These are phyloP conservation scores for Eupithecia centaureata DNA, from an alignment of 2,888 invertebrate species.

Conservation along the genomic window DNA sequence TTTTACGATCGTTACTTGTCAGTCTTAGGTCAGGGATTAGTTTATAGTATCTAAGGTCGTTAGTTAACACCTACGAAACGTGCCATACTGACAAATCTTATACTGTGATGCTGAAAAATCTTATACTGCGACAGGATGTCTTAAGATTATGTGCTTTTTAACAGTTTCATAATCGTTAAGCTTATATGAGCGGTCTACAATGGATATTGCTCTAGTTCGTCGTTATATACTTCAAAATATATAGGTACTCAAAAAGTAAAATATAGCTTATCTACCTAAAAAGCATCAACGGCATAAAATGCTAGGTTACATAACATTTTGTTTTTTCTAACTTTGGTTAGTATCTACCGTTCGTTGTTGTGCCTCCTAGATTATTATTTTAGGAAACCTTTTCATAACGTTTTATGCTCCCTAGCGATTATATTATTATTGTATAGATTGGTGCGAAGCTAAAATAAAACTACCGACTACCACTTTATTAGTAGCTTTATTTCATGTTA, in stretches of 20 bases:
- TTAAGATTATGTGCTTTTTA: conserved; percentile 26
- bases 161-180: neutral
- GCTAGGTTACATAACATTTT: no score
- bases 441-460: no score
- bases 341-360: no score
- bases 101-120: conserved; percentile 33
- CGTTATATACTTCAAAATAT: neutral
- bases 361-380: no score
- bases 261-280: neutral
- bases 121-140: conserved; percentile 28
- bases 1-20: conserved; percentile 41
- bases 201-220: neutral
- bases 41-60: conserved; percentile 23
- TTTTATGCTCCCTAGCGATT: no score
- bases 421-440: no score
- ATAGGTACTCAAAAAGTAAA: neutral
- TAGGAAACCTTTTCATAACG: no score
- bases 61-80: conserved; percentile 34
- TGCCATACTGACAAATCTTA: conserved; percentile 36
- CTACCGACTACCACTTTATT: no score
- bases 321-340: no score
- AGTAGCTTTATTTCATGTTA: neutral
- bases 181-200: neutral
- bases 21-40: conserved; percentile 27
- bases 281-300: neutral